These are phyloP conservation scores for Drosophila greeni DNA, from an alignment of 2,888 invertebrate species.

Conservation along the genomic window DNA sequence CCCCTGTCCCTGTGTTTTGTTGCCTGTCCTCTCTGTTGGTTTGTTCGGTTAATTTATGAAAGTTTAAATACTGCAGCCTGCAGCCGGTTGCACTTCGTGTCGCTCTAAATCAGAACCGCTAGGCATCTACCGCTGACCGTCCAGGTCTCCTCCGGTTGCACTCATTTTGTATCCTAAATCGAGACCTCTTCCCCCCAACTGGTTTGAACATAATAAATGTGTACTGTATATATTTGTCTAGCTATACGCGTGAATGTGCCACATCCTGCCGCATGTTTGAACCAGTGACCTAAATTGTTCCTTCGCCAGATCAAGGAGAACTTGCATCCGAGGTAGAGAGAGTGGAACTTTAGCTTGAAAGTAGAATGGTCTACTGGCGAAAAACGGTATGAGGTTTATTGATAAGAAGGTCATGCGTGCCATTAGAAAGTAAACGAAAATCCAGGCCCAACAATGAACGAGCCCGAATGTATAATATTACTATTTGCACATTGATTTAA, in stretches of 20 bases:
- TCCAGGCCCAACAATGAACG: conserved; percentile 11
- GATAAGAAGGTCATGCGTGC: conserved; percentile 57
- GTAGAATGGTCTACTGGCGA: conserved; percentile 54
- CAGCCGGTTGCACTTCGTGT: conserved; percentile 60
- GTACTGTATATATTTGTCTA: conserved; percentile 56
- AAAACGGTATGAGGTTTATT: conserved; percentile 43
- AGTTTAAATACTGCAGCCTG: conserved; percentile 63
- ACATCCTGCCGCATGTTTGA: conserved; percentile 60
- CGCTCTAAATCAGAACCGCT: conserved; percentile 69
- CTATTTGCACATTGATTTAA: conserved; percentile 5
- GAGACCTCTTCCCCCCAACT: conserved; percentile 45
- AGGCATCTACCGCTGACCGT: conserved; percentile 38
- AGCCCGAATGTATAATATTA: conserved; percentile 23
- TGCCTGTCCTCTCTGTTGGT: conserved; percentile 9
- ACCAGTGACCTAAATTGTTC: conserved; percentile 64
- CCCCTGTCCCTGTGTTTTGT: background rate
- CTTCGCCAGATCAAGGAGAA: conserved; percentile 48
- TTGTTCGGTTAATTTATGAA: conserved; percentile 64
- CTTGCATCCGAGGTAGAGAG: conserved; percentile 52
- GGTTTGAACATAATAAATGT: conserved; percentile 65
- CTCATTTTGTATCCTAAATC: conserved; percentile 16
- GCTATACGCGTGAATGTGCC: conserved; percentile 37
- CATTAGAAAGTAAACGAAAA: conserved; percentile 63
- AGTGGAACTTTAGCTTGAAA: conserved; percentile 46
- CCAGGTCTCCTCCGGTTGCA: conserved; percentile 15